phyloP scores from a whole-genome alignment of 2,113 vertebrate genomes.

The Dasyprocta punctata region DNA sequence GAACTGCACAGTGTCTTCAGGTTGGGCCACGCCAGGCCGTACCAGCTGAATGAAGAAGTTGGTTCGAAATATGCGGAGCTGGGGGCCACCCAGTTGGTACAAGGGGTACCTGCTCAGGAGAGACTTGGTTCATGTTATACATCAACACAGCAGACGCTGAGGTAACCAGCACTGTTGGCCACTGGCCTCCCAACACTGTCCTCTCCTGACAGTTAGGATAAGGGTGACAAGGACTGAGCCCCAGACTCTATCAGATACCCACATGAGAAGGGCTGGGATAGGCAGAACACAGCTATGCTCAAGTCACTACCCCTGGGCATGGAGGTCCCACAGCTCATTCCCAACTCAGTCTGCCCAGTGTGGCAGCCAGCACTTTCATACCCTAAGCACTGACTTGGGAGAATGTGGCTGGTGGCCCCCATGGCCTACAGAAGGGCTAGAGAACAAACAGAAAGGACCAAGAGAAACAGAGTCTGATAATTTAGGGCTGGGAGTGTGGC shows the following conservation, averaged over 20 bases:
- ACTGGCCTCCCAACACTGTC: not conserved
- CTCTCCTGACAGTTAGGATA: not conserved
- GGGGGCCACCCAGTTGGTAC: conserved; percentile 95
- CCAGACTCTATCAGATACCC: not conserved
- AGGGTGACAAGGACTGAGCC: not conserved
- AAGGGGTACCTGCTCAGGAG: conserved; percentile 91
- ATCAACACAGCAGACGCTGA: not conserved
- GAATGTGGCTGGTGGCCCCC: not conserved
- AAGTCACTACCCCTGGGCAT: not conserved
- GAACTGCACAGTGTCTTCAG: conserved; percentile 95
- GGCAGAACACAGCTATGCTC: not conserved
- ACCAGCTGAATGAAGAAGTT: conserved; percentile 94
- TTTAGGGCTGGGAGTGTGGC: not conserved
- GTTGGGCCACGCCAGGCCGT: conserved; percentile 92
- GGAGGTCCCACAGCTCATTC: not conserved
- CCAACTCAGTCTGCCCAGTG: not conserved
- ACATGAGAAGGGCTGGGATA: too few species aligned
- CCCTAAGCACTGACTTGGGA: not conserved
- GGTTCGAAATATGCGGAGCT: conserved; percentile 95
- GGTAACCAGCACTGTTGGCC: not conserved
- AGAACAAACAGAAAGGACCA: not conserved
- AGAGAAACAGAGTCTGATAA: not conserved
- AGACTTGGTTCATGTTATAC: accelerated
- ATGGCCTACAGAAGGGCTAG: not conserved
- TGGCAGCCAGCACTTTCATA: not conserved